phyloP scores from a whole-genome alignment of 92 coral and sea anemone species.

The Parazoanthus darwini region DNA sequence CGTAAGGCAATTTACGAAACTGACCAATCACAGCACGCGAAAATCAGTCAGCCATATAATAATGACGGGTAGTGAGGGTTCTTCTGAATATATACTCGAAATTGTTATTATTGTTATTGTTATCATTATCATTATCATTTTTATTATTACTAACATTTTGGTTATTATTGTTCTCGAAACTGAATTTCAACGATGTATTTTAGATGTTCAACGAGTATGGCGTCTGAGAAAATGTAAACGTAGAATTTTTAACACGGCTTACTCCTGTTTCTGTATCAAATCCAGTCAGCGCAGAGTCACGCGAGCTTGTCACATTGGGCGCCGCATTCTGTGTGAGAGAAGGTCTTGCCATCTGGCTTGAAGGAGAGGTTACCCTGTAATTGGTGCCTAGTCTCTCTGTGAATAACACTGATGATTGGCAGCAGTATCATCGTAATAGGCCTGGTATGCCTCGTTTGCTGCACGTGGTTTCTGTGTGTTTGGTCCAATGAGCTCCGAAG shows the following conservation, averaged over 20 bases:
- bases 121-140: too few species aligned
- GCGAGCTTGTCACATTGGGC: background rate
- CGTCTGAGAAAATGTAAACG: background rate
- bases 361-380: background rate
- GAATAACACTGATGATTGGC: slow-evolving; percentile 41
- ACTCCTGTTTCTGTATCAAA: background rate
- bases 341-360: background rate
- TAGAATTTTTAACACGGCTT: background rate
- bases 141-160: too few species aligned
- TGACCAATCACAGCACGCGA: too few species aligned
- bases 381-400: background rate
- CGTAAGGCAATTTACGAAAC: too few species aligned
- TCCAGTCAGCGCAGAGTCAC: background rate
- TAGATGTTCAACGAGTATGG: too few species aligned
- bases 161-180: too few species aligned
- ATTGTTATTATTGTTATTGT: too few species aligned
- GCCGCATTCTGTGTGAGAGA: background rate
- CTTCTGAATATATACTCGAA: too few species aligned
- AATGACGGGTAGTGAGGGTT: too few species aligned
- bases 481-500: slow-evolving; percentile 74
- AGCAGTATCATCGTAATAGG: slow-evolving; percentile 53
- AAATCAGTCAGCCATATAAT: too few species aligned
- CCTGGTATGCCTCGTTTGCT: slow-evolving; percentile 64
- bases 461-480: slow-evolving; percentile 74
- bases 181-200: too few species aligned